A percentile compares a stretch with the other conserved stretches of the same genome.
Conservation (phyloP, 2,888 invertebrate species). For the Ephialtes manifestator region DNA sequence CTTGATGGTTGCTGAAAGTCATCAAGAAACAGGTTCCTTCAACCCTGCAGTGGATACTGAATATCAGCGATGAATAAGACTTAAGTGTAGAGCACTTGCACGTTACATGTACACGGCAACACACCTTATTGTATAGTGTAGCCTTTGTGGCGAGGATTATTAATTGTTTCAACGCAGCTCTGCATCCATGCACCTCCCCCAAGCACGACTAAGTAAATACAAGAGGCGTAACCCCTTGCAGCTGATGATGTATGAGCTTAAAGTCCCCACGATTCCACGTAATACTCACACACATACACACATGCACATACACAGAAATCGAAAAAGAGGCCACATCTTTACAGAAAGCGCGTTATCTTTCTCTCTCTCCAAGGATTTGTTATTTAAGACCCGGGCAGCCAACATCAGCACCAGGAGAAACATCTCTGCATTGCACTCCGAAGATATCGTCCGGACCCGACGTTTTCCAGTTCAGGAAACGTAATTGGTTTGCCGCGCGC, state of each 20-base stretch:
- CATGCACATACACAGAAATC: constrained; percentile 39
- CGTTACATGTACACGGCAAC: constrained; percentile 4
- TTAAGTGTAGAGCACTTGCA: constrained; percentile 4
- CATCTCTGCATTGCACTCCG: constrained; percentile 37
- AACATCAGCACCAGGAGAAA: constrained; percentile 42
- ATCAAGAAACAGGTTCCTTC: constrained; percentile 1
- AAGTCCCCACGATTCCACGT: constrained; percentile 79
- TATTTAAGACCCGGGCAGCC: constrained; percentile 58
- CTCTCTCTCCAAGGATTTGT: constrained; percentile 51
- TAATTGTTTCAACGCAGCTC: constrained; percentile 85
- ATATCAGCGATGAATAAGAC: constrained; percentile 15
- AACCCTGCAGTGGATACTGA: background rate
- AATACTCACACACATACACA: constrained; percentile 34
- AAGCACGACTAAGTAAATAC: constrained; percentile 85
- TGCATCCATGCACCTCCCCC: constrained; percentile 80
- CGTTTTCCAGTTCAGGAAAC: constrained; percentile 84
- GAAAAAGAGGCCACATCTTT: constrained; percentile 72
- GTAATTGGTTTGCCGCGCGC: constrained; percentile 82
- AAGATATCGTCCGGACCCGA: constrained; percentile 69
- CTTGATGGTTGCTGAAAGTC: background rate
- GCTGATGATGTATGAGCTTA: constrained; percentile 84
- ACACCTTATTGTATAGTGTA: constrained; percentile 27
- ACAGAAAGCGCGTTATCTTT: constrained; percentile 42
- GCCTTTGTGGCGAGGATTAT: constrained; percentile 77
- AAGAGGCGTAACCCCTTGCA: constrained; percentile 82